Evolutionary conservation across 2,888 invertebrate genomes (phyloP), one percentile per base, ranked within the genome.

Genomic region (Vesta saturnalis): DNA sequence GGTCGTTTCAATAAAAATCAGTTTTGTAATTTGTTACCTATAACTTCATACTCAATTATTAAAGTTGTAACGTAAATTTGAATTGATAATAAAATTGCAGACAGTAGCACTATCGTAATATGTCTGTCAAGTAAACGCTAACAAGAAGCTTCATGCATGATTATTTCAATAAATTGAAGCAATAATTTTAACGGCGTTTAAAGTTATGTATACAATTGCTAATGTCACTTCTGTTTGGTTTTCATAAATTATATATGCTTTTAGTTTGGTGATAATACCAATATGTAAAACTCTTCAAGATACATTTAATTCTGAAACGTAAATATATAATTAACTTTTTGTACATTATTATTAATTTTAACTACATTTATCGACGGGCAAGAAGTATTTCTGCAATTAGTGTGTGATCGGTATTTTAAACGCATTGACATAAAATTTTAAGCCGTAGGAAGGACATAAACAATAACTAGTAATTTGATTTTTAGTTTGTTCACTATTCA

Each of bases 161-260:
- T 74, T 72, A 72, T 74, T 73, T 72, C 66, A 73, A 73, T 74
- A 72, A 73, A 74, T 74, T 69, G 69, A 72, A 58, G 67, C 72
- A 69, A 73, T 72, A 70, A 70, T 68, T 59, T 69, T 70, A 72
- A 71, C 70, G 66, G 72, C 72, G 66, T 70, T 73, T 65, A 61
- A 70, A 70, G 68, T 73, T 72, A 72, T 68, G 69, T 72, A 67
- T n/a, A 67, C 64, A 55, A 70, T 69, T 60, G 66, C 58, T 43
- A 67, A 60, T 64, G 67, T 67, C 64, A 70, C 54, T 63, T 67
- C 60, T 67, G 64, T 70, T 67, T 70, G 66, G 60, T 70, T 67
- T 70, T 70, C 63, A 62, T 67, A 67, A 66, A 14, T 65, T 65
- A 65, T n/a, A n/a, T 59, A 60, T 55, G 65, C 54, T 59, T 47